A percentile compares a stretch with the other conserved stretches of the same genome.
Evolutionary conservation across 2,797 vertebrate species (phyloP).

Genomic region (Siniperca scherzeri): DNA sequence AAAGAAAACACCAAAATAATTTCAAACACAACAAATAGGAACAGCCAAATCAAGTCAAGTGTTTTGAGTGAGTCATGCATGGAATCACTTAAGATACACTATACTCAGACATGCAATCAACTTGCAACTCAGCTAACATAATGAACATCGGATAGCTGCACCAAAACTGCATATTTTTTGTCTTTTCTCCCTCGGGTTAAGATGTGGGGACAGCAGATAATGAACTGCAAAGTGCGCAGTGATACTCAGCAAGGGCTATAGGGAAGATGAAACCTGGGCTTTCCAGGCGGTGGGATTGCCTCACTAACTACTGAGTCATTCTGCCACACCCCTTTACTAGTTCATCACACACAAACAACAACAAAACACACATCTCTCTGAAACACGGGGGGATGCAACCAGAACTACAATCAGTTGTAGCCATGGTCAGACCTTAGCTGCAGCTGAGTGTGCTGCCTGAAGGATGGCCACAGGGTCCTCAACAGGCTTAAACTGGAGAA

Average conservation of each 20-base stretch:
- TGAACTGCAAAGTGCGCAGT: slow-evolving; percentile 7
- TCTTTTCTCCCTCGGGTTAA: slow-evolving; percentile 5
- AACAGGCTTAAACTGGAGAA: slow-evolving; percentile 79
- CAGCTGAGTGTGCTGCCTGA: slow-evolving; percentile 82
- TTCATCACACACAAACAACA: slow-evolving; percentile 31
- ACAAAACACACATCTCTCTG: slow-evolving; percentile 41
- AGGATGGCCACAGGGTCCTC: slow-evolving; percentile 86
- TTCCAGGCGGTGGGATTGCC: slow-evolving; percentile 20
- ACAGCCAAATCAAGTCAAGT: slow-evolving; percentile 9
- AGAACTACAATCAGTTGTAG: slow-evolving; percentile 49
- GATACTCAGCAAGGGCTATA: neutral
- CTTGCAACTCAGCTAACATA: neutral
- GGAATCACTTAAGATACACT: neutral
- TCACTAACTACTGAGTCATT: slow-evolving; percentile 12
- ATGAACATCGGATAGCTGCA: neutral
- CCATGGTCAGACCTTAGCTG: slow-evolving; percentile 86
- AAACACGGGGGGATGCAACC: slow-evolving; percentile 34
- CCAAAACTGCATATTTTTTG: neutral
- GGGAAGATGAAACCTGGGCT: slow-evolving; percentile 16
- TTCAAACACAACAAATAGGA: slow-evolving; percentile 5
- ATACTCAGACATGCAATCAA: slow-evolving; percentile 7
- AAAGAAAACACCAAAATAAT: neutral
- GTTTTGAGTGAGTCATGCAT: slow-evolving; percentile 3
- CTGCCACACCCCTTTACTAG: slow-evolving; percentile 9
- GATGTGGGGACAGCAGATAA: neutral